Conservation (phyloP, 2,113 vertebrate species). For the Okapia johnstoni region DNA sequence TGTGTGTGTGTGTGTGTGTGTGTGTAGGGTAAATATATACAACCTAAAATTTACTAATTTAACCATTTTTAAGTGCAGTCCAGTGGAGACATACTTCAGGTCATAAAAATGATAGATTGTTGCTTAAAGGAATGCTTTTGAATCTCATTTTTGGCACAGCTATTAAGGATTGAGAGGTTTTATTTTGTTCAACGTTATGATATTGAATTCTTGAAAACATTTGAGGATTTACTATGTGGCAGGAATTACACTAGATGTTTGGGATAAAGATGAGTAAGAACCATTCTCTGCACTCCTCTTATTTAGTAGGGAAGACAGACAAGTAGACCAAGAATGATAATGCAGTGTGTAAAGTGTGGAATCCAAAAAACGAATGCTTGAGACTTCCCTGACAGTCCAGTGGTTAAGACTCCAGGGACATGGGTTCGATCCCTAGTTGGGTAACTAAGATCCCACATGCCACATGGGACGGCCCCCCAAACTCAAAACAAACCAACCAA, state of each 20-base stretch:
- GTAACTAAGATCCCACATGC: not conserved
- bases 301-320: not conserved
- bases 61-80: not conserved
- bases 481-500: not conserved
- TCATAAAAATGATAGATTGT: not conserved
- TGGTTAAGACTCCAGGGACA: not conserved
- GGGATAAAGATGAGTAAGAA: not conserved
- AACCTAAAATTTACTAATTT: not conserved
- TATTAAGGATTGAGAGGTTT: not conserved
- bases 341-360: not conserved
- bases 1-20: not conserved
- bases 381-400: not conserved
- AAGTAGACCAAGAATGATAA: not conserved
- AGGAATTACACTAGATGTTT: not conserved
- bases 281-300: not conserved
- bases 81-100: not conserved
- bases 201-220: not conserved
- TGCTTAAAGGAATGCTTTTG: not conserved
- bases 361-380: not conserved
- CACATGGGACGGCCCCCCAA: not conserved
- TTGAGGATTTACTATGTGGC: not conserved
- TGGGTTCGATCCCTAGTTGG: not conserved
- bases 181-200: not conserved
- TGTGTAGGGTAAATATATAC: not conserved
- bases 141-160: not conserved